Evolutionary conservation across 2,113 vertebrate species (phyloP).

Genomic region (Xenus cinereus): DNA sequence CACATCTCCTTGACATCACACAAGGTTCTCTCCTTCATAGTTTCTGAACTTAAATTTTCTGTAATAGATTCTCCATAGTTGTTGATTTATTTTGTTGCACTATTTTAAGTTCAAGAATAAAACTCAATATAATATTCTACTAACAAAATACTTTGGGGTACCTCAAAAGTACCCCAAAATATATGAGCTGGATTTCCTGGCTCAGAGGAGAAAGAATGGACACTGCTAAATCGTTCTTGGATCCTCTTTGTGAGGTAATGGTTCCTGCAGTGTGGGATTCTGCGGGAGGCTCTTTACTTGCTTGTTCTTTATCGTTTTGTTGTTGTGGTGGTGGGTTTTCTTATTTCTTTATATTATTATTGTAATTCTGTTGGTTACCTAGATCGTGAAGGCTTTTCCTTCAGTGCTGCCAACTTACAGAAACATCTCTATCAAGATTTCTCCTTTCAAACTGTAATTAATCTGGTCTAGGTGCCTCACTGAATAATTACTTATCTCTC

Average conservation of each 20-base stretch:
- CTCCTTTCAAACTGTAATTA: background rate
- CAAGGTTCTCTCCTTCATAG: background rate
- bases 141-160: background rate
- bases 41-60: background rate
- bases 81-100: background rate
- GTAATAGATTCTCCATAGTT: background rate
- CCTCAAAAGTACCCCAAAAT: background rate
- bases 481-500: slow-evolving; percentile 29
- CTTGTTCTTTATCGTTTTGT: background rate
- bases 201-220: background rate
- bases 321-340: background rate
- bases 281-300: rapidly evolving
- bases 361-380: background rate
- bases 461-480: background rate
- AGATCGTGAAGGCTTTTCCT: background rate
- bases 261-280: background rate
- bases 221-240: background rate
- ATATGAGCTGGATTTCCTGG: background rate
- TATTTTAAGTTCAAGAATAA: background rate
- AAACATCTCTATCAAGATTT: background rate
- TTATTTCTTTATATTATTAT: background rate
- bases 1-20: background rate
- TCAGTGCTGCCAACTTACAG: background rate
- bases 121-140: background rate
- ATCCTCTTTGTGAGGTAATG: background rate